These are phyloP conservation scores for Chrysaora quinquecirrha DNA, from an alignment of 30 jellyfish, hydroid and myxozoan species.

Conservation along the genomic window DNA sequence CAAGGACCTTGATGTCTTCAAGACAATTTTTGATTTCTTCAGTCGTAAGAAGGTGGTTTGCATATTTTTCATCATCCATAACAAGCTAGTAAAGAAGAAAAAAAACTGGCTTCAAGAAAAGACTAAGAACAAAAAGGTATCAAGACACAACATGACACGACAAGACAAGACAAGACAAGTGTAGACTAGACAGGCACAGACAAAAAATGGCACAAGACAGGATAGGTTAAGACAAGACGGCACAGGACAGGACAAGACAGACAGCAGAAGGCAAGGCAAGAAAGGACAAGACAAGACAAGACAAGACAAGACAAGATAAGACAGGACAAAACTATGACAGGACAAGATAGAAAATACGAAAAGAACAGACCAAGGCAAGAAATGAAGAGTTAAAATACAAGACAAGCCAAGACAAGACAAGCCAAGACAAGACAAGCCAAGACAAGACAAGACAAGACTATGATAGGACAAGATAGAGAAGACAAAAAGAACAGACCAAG, in stretches of 20 bases:
- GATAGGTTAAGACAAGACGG: background rate
- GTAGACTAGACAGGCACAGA: background rate
- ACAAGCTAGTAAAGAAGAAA: conserved; percentile 55
- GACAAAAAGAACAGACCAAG: too few species aligned
- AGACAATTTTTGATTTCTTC: conserved; percentile 84
- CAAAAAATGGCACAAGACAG: background rate
- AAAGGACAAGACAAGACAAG: background rate
- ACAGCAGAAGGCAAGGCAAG: too few species aligned
- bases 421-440: too few species aligned
- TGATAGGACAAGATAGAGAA: too few species aligned
- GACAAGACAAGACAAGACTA: too few species aligned
- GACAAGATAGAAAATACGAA: too few species aligned
- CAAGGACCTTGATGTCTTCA: conserved; percentile 94
- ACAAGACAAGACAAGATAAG: too few species aligned
- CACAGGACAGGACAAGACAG: background rate
- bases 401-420: too few species aligned
- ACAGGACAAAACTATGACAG: too few species aligned
- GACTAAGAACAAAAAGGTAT: too few species aligned
- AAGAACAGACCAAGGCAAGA: too few species aligned
- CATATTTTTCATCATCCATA: conserved; percentile 71
- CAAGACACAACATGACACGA: background rate
- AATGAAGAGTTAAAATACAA: too few species aligned
- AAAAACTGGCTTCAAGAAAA: background rate
- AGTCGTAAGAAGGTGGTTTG: conserved; percentile 72
- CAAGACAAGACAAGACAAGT: background rate